Base-by-base conservation (phyloP, 2,888 invertebrate species). In the Syrphus vitripennis region DNA sequence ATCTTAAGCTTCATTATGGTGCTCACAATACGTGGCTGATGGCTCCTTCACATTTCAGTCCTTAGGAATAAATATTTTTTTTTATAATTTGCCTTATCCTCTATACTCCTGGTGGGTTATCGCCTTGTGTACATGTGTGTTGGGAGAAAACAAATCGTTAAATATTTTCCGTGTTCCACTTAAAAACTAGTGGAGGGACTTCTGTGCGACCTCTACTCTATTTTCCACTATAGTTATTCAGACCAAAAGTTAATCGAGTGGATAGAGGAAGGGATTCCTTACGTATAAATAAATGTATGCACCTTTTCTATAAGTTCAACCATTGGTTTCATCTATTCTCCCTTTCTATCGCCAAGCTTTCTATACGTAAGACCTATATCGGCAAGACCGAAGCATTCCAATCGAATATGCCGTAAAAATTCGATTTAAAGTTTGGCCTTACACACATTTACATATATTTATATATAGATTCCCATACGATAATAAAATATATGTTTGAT, bases 361-460 rank as follows among this genome's bases (percentile, higher is more conserved):
- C 0, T 12, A 12, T 55, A 55, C 2, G 10, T 29, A 55, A 21
- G 21, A 19, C 14, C 24, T 9, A 48, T 9, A 48, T 40, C 34
- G 24, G 24, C 53, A 53, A 61, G 50, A 45, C 65, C 69, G 14
- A 53, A 79, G 79, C 42, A 83, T 75, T 83, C 70, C 50, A 80
- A 80, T 80, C 80, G 80, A 84, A 80, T 29, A 55, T 80, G 65
- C 70, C 80, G 75, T 75, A 81, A 84, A 86, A 86, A 86, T 81
- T 81, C 76, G 84, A 86, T 86, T 81, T 77, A 86, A 86, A 86
- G 81, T 81, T 84, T 71, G 76, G 71, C 71, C 75, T 76, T 45
- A 69, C 84, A 81, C 76, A 81, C 70, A 80, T 71, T 71, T 67
- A 67, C 42, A 50, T 63, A 53, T 40, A 80, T 71, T 71, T 67